Base-by-base conservation (phyloP, 2,888 invertebrate genomes). In the Hirudinaria manillensis region DNA sequence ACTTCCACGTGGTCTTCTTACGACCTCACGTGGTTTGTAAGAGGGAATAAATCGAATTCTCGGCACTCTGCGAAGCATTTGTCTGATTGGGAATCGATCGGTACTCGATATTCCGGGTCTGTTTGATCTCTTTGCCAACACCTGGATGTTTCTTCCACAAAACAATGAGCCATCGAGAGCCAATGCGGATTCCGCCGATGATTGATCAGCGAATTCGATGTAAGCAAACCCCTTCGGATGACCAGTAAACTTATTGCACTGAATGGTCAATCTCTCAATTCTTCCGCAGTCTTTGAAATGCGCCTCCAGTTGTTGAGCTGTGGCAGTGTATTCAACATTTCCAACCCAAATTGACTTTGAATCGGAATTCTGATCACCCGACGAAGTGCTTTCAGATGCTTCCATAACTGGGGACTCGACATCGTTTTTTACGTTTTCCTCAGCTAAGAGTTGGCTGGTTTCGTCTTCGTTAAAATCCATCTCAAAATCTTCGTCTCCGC, bases 221-320 rank as follows among this genome's bases (percentile, higher is more conserved):
- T 61, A 61, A 27, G 61, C 61, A 61, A 61, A 61, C 10, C 61
- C 61, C 61, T 61, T 61, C 13, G 61, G 61, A 27, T 61, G 24
- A 10, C 61, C 61, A 10, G 27, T 61, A 19, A 27, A 61, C 29
- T 61, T 61, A n/a, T 61, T 29, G 24, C 61, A 29, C 29, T 27
- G 61, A 61, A 61, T 61, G 24, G 24, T 61, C 29, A 29, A 27
- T 61, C 61, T 61, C 19, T 61, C 29, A 29, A 61, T 61, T 6
- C 24, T 24, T 27, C 61, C 61, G 21, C 61, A 61, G 6, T 13
- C 27, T 16, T 2, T 13, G 29, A 61, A 61, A 29, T 29, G 61
- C 7, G 3, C 21, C 13, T 61, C 29, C 61, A 61, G 13, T 27
- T 29, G 27, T 29, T 61, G 24, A 24, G 29, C 24, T 21, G 61